These are phyloP conservation scores for Magallana ariakensis DNA, from an alignment of 1,140 invertebrate genomes.

Conservation along the genomic window DNA sequence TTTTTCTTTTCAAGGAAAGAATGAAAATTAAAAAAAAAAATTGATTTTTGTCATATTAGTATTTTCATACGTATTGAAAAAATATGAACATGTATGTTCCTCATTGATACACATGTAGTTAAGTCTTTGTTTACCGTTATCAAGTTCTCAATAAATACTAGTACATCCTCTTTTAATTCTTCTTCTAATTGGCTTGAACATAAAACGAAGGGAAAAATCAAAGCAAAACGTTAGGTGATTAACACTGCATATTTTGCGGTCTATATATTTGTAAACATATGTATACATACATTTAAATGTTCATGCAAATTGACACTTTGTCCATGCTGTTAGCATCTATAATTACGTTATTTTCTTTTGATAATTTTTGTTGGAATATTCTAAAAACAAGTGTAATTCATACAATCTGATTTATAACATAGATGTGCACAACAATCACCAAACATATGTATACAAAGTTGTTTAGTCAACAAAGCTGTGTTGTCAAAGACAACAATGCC, in stretches of 20 bases:
- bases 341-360: background rate
- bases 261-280: background rate
- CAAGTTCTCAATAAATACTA: background rate
- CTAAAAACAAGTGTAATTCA: too few relatives aligned
- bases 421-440: background rate
- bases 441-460: constrained; percentile 19
- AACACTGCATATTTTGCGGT: background rate
- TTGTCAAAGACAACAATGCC: constrained; percentile 22
- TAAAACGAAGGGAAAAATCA: background rate
- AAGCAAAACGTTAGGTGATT: constrained; percentile 1
- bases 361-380: background rate
- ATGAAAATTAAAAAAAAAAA: too few relatives aligned
- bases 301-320: background rate
- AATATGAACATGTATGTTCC: too few relatives aligned
- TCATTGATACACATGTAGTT: background rate
- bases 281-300: background rate
- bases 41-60: too few relatives aligned
- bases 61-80: too few relatives aligned
- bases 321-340: background rate
- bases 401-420: too few relatives aligned
- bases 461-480: constrained; percentile 25
- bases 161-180: too few relatives aligned
- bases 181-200: background rate
- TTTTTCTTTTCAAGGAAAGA: too few relatives aligned
- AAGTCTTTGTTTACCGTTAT: background rate